Evolutionary conservation across 2,797 vertebrate genomes (phyloP), one percentile per base, ranked within the genome.

Genomic region (Margarornis squamiger): DNA sequence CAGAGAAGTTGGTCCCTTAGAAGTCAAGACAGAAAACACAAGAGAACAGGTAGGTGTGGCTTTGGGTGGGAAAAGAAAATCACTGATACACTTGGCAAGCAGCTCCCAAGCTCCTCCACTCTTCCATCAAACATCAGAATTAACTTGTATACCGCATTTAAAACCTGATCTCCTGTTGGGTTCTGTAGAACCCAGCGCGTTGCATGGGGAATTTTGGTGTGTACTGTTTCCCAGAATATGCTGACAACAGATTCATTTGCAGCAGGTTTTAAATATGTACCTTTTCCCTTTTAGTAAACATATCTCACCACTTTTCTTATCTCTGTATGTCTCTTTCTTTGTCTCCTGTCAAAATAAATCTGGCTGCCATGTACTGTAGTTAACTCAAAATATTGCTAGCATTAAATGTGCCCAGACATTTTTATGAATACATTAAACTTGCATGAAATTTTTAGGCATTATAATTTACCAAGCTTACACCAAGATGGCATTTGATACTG

Each of bases 391-490:
- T 97, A 96, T 73, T 92, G 81, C 95, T 75, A 90, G 55, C 90
- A 96, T 96, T 97, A 97, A 97, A 96, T 89, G 93, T 93, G 68
- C 80, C 62, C 88, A 93, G 96, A 93, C 95, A 95, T 96, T 97
- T 97, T 97, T 96, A 97, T 97, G 94, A 96, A 96, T 97, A 75
- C 94, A 96, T 97, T 97, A 96, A 97, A 94, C 87, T 89, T 95
- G 89, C 79, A 91, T 96, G 91, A 89, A 95, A 92, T 85, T 97
- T 96, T 96, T 94, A 82, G 90, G 91, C 75, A 86, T 94, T 94
- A 85, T 97, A 94, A 97, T 96, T 97, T 96, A 95, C 94, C 83
- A 95, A 95, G 94, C 93, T 95, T 95, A 92, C 92, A 93, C 91
- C 85, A 95, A 93, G 90, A 93, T 83, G 91, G 71, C 91, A 93